Base-by-base conservation (phyloP, 2,113 vertebrate species). In the Pseudonaja textilis region DNA sequence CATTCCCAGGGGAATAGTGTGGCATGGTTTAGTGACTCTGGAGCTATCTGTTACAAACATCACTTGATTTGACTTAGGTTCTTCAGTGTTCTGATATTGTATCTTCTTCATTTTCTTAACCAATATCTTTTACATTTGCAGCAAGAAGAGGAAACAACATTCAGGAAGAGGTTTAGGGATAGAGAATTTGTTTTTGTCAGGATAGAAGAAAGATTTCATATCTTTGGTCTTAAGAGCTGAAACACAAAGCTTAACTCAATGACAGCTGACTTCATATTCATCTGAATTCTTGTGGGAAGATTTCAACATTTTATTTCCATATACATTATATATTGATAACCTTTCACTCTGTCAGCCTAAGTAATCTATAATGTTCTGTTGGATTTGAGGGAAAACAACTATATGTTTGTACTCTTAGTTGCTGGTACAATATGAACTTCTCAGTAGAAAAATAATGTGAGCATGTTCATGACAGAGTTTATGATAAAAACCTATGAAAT, bases 11-110 rank as follows among this genome's bases (percentile, higher is more conserved):
- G 98, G 98, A 97, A 97, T 92, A 85, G 91, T 95, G 94, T 96
- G 96, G 96, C 96, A 97, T 93, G 96, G 96, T 96, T 98, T 97
- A 97, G 96, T 98, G 98, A 97, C 97, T 98, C 97, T 97, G 96
- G 95, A 97, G 96, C 97, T 97, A 97, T 97, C 95, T 97, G 96
- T 98, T 98, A 98, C 93, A 95, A 95, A 97, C 97, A 97, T 98
- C 98, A 97, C 96, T 97, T 96, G 98, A 98, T 98, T 97, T 97
- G 95, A 97, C 95, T 96, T 95, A 97, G 93, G 9, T 93, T 95
- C 96, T 95, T 96, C 96, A 97, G 94, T 81, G 34, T 6, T 81
- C 96, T 97, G 95, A 95, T 96, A 93, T 93, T 95, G 93, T 94
- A 92, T 93, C 96, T 96, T 96, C 93, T 89, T 94, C 93, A 95